Conservation (phyloP, 2,797 vertebrate species). For the Rallus crepitans region DNA sequence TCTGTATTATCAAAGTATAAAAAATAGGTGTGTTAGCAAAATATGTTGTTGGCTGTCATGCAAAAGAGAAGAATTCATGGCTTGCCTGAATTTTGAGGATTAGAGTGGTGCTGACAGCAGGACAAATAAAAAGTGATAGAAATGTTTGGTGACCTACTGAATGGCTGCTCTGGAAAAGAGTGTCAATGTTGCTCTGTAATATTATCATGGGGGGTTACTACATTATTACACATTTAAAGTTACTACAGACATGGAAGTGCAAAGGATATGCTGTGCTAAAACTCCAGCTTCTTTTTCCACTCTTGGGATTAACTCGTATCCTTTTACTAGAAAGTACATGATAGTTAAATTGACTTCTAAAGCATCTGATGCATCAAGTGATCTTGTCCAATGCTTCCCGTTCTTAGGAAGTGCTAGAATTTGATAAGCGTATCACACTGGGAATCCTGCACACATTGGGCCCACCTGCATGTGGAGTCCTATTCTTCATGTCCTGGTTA, state of each 20-base stretch:
- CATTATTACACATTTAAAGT: background rate
- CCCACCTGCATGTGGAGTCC: background rate
- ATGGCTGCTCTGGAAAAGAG: background rate
- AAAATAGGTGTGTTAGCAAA: background rate
- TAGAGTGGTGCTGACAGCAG: background rate
- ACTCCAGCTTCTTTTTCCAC: background rate
- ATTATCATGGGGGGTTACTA: background rate
- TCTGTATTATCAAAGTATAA: background rate
- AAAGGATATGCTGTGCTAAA: background rate
- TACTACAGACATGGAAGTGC: background rate
- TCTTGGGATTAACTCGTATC: background rate
- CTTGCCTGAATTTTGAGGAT: background rate
- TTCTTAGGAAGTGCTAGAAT: background rate
- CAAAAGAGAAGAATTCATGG: background rate
- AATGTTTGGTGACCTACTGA: background rate
- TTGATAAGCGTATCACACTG: rapidly evolving
- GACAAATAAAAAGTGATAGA: background rate
- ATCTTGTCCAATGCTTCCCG: background rate
- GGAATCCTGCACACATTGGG: background rate
- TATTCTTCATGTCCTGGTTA: background rate
- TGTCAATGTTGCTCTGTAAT: background rate
- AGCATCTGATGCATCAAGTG: background rate
- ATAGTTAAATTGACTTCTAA: background rate
- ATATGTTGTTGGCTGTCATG: rapidly evolving
- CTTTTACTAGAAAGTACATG: background rate